phyloP scores from a whole-genome alignment of 2,888 invertebrate genomes.

The Boloria euphrosyne region DNA sequence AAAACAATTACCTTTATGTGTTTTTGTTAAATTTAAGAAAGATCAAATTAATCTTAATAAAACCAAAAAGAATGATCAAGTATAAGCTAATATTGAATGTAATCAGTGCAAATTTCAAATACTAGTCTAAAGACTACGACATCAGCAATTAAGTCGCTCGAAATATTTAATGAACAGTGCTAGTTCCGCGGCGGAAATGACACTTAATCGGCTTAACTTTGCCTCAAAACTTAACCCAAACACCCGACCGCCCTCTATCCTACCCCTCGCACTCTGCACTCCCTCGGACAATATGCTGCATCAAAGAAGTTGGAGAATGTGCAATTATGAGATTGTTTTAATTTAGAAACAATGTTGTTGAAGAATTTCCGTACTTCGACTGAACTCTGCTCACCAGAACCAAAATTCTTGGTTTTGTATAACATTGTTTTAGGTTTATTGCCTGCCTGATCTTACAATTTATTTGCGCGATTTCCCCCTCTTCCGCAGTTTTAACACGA shows the following conservation, averaged over 20 bases:
- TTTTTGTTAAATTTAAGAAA: background rate
- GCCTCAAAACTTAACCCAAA: conserved; percentile 72
- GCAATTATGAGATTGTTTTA: conserved; percentile 83
- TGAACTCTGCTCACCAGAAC: conserved; percentile 72
- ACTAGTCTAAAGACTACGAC: conserved; percentile 55
- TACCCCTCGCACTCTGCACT: conserved; percentile 40
- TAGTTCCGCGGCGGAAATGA: conserved; percentile 79
- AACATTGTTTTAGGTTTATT: conserved; percentile 75
- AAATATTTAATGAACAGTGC: conserved; percentile 81
- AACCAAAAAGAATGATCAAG: background rate
- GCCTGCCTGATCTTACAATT: conserved; percentile 60
- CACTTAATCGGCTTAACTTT: conserved; percentile 80
- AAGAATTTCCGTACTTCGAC: conserved; percentile 76
- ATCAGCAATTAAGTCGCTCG: conserved; percentile 76
- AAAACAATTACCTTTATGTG: background rate
- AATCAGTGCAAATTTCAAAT: conserved; percentile 50
- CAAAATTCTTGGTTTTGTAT: conserved; percentile 77
- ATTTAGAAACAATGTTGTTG: conserved; percentile 80
- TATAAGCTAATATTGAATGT: conserved; percentile 19
- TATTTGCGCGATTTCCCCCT: conserved; percentile 47
- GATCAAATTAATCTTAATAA: background rate
- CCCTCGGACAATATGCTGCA: conserved; percentile 68
- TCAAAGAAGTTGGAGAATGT: conserved; percentile 80
- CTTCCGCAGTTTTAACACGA: conserved; percentile 29
- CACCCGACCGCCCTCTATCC: conserved; percentile 44